phyloP scores from a whole-genome alignment of 2,113 vertebrate species.

The Phycodurus eques region DNA sequence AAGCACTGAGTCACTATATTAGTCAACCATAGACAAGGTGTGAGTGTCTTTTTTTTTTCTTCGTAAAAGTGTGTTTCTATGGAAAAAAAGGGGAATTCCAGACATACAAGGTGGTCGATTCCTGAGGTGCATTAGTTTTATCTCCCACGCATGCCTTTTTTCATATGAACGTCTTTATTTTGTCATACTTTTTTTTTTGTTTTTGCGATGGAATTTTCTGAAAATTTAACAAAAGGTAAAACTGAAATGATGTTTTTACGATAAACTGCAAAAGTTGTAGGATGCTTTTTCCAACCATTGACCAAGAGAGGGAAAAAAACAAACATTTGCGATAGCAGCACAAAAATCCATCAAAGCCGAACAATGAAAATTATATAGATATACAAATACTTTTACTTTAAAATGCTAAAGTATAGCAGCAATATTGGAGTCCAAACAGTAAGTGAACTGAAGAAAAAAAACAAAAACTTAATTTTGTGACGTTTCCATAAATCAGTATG shows the following conservation, averaged over 20 bases:
- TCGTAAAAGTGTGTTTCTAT: neutral
- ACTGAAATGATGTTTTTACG: neutral
- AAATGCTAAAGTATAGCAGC: too few species aligned
- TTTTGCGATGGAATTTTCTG: neutral
- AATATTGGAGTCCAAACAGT: too few species aligned
- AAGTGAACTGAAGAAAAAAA: too few species aligned
- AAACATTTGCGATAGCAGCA: too few species aligned
- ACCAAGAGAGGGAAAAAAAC: too few species aligned
- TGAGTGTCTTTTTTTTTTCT: constrained; percentile 23
- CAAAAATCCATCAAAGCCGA: too few species aligned
- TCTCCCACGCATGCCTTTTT: neutral
- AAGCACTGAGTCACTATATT: constrained; percentile 55
- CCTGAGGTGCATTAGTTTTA: constrained; percentile 36
- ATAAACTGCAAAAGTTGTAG: too few species aligned
- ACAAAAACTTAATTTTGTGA: too few species aligned
- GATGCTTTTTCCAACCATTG: too few species aligned
- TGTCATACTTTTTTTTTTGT: neutral
- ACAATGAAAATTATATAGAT: too few species aligned
- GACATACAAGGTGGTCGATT: constrained; percentile 30
- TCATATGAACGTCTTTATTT: neutral
- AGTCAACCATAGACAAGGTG: constrained; percentile 34
- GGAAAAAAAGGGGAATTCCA: constrained; percentile 54
- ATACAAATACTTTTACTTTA: too few species aligned
- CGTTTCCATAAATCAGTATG: too few species aligned
- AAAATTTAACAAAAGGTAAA: neutral